Base-by-base conservation (phyloP, 2,888 invertebrate species). In the Congeria kusceri region DNA sequence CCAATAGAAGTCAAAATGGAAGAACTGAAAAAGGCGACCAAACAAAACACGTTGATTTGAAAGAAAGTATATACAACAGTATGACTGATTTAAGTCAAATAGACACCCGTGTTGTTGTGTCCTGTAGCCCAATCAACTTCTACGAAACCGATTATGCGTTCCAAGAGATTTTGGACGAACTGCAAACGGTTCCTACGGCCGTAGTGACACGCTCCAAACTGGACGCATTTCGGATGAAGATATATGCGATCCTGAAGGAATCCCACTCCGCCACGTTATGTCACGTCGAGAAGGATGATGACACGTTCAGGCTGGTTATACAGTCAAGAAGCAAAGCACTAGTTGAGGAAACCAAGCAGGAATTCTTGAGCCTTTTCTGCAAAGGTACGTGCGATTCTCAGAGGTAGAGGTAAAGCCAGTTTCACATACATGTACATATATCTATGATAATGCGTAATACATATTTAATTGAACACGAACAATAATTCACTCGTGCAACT, bases 291-390 rank as follows among this genome's bases (percentile, higher is more conserved):
- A n/a, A 57, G n/a, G 15, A 59, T n/a, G 65, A 68, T 15, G 44
- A 28, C 23, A 53, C 44, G 1, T 25, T 18, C 18, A 77, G 67
- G 18, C 77, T 77, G 18, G 72, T 72, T 3, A 77, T 77, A 27
- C 61, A 58, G 39, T 67, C 63, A 3, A 44, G 27, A 4, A 59
- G 67, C 13, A 32, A 44, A 15, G 39, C 56, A 9, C n/a, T 23
- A 15, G 77, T 77, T 0, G 32, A 64, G 28, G 58, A 63, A n/a
- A 58, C 64, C 0, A 77, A 77, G 44, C 57, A 72, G 20, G 77
- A 72, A 20, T 77, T 77, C 32, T 59, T 77, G 0, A 73, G 77
- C 20, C 29, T 77, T 27, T 77, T 73, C 28, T 77, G 77, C 49
- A 77, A 77, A 77, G 77, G 77, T 77, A 59, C 9, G 25, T 27